phyloP scores from a whole-genome alignment of 2,797 vertebrate species.

The Hapalemur alaotrensis region DNA sequence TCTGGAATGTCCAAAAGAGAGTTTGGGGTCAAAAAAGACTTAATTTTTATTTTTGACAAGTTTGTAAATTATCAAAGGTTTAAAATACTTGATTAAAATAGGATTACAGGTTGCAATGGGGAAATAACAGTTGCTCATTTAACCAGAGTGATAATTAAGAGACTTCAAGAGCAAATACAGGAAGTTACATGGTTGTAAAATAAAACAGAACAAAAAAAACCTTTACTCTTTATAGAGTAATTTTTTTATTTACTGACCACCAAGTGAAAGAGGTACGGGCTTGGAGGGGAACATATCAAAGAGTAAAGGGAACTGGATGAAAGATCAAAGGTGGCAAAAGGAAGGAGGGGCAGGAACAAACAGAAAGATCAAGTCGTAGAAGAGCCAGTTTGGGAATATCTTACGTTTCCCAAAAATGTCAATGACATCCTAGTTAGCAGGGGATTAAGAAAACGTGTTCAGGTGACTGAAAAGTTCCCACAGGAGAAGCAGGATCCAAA shows the following conservation, averaged over 20 bases:
- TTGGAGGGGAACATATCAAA: neutral
- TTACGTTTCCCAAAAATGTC: neutral
- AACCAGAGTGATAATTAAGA: neutral
- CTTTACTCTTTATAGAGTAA: neutral
- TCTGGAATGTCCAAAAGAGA: neutral
- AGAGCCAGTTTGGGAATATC: neutral
- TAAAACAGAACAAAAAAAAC: neutral
- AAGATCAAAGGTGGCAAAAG: neutral
- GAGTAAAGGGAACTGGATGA: neutral
- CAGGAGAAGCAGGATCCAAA: neutral
- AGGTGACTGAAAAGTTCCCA: neutral
- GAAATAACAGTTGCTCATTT: neutral
- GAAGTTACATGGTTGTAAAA: neutral
- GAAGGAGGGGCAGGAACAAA: neutral
- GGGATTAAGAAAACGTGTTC: neutral
- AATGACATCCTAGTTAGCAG: neutral
- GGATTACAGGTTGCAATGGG: neutral
- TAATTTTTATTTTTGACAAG: neutral
- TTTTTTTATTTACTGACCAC: neutral
- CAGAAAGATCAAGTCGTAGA: neutral
- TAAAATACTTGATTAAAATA: neutral
- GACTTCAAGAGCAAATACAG: neutral
- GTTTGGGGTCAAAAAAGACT: neutral
- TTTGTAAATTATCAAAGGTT: neutral
- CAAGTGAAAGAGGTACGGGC: neutral